Conservation (phyloP, 2,888 invertebrate genomes). For the Drosophila silvestris region DNA sequence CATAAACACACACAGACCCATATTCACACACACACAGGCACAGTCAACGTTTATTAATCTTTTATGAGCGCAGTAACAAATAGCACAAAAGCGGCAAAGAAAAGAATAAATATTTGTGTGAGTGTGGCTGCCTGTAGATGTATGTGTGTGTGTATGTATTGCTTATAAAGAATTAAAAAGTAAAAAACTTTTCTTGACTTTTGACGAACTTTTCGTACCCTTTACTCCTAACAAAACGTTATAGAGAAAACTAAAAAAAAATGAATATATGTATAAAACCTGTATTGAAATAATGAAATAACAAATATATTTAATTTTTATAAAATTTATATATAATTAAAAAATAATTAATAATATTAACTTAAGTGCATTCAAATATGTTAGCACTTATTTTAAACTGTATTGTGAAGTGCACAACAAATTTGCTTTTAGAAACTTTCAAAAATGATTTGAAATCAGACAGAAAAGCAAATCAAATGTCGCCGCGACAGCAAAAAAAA, state of each 20-base stretch:
- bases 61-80: slow-evolving; percentile 66
- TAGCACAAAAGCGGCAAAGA: slow-evolving; percentile 37
- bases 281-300: neutral
- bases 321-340: neutral
- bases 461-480: neutral
- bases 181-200: slow-evolving; percentile 3
- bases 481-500: neutral
- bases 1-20: neutral
- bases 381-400: neutral
- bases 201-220: slow-evolving; percentile 32
- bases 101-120: slow-evolving; percentile 11
- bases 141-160: slow-evolving; percentile 28
- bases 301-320: neutral
- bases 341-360: neutral
- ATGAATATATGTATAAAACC: neutral
- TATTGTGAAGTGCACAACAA: neutral
- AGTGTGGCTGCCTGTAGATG: neutral
- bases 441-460: neutral
- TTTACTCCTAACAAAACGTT: neutral
- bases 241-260: neutral
- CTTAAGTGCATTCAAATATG: neutral
- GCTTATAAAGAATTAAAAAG: slow-evolving; percentile 68
- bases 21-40: slow-evolving; percentile 9
- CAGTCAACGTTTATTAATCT: slow-evolving; percentile 61
- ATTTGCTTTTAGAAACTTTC: neutral